Base-by-base conservation (phyloP, 2,797 vertebrate species). In the Poeciliopsis infans region DNA sequence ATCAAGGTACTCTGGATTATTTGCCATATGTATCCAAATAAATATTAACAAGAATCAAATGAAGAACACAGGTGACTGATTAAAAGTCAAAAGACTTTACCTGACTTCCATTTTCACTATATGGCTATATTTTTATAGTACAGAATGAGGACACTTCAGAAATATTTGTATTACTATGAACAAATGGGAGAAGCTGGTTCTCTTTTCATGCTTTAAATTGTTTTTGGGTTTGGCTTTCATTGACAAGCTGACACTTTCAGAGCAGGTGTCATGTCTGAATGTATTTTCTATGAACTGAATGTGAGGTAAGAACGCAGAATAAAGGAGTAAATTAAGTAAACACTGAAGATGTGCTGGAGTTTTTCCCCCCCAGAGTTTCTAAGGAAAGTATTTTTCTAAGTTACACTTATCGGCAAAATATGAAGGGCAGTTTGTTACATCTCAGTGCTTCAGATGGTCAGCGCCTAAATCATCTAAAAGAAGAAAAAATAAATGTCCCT, bases 221-320 rank as follows among this genome's bases (percentile, higher is more conserved):
- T 82, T 77, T 53, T 82, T 91, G 91, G 89, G 85, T 87, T 74
- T 81, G 79, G 85, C 83, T 89, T 85, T 91, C 61, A 86, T 91
- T 86, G 89, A 84, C 82, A 82, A 86, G 84, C 82, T 47, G 90
- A 82, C 90, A 91, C 88, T 89, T 86, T 88, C 69, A 86, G 80
- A 79, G 84, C 78, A 84, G 84, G 83, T 92, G 90, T 94, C 90
- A 89, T 83, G 88, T 91, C 90, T 91, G 96, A 96, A 96, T 97
- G 96, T 97, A 96, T 96, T 96, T 96, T 96, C 86, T 96, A 97
- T 90, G 83, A 84, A 92, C 90, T 94, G 93, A 95, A 95, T 95
- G 93, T 94, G 93, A 92, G 83, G 91, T 91, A 87, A 93, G 89
- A 85, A 84, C 91, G 92, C 91, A 92, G 92, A 96, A 95, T 92